Conservation (phyloP, 2,888 invertebrate genomes). For the Phytoseiulus persimilis region DNA sequence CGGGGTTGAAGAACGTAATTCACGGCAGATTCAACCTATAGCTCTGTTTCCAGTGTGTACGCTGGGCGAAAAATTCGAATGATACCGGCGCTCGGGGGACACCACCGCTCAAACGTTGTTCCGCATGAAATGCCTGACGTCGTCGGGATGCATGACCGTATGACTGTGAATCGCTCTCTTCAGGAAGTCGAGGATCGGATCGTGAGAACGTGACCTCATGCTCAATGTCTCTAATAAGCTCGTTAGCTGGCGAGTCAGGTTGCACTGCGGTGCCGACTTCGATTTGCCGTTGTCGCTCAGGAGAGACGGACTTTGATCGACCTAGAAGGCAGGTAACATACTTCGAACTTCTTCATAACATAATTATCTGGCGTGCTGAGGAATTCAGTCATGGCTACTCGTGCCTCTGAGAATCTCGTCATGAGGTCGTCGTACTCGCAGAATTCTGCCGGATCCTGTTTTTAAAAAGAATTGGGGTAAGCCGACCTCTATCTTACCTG, state of each 20-base stretch:
- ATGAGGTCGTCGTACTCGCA: no score
- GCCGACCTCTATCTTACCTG: not conserved
- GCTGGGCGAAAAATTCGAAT: no score
- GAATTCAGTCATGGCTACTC: no score
- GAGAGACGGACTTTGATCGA: not conserved
- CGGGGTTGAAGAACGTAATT: no score
- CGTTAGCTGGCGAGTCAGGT: not conserved
- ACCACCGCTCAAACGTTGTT: not conserved
- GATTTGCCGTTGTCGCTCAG: no score
- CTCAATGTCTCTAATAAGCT: constrained; percentile 8
- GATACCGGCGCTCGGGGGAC: no score
- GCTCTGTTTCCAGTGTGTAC: no score
- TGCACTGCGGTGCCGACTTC: not conserved
- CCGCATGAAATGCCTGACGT: constrained; percentile 21
- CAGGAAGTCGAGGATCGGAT: constrained; percentile 20
- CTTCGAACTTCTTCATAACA: no score
- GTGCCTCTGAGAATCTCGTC: no score
- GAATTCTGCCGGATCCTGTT: no score
- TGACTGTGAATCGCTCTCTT: constrained; percentile 33
- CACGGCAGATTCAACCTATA: no score
- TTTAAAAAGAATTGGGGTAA: not conserved
- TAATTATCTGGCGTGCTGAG: no score
- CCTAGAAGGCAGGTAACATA: not conserved
- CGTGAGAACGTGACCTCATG: constrained; percentile 19
- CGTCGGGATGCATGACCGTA: constrained; percentile 29